Conservation (phyloP, 1,140 invertebrate genomes). For the Scaptodrosophila lebanonensis region DNA sequence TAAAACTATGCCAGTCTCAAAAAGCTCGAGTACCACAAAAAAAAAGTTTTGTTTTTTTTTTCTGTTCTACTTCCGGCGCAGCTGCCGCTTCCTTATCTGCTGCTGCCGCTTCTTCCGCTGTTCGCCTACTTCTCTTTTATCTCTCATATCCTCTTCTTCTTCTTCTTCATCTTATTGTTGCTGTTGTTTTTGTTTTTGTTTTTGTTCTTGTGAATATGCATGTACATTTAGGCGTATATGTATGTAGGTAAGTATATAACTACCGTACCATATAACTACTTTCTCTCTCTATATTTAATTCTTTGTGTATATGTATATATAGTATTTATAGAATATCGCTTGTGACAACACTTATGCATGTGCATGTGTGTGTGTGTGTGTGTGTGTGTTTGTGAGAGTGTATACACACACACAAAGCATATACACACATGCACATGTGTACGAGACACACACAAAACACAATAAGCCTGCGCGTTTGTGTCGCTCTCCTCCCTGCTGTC, state of each 20-base stretch:
- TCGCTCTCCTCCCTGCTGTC: too few species aligned
- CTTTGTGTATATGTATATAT: conserved; percentile 15
- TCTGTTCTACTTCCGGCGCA: neutral
- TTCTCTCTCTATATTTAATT: conserved; percentile 20
- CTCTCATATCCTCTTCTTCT: neutral
- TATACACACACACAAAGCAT: conserved; percentile 11
- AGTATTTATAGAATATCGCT: neutral
- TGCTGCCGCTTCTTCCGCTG: conserved; percentile 2
- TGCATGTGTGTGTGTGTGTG: conserved; percentile 7
- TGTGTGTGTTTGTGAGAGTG: conserved; percentile 12
- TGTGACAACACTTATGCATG: conserved; percentile 15
- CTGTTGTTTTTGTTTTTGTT: conserved; percentile 9
- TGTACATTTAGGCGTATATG: neutral
- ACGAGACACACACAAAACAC: too few species aligned
- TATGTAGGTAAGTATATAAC: conserved; percentile 18
- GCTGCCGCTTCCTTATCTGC: too few species aligned
- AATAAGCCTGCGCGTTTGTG: too few species aligned
- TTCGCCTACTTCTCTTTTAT: neutral
- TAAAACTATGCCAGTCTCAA: conserved; percentile 77
- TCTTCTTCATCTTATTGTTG: conserved; percentile 20
- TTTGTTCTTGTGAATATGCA: conserved; percentile 19
- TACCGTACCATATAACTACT: too few species aligned
- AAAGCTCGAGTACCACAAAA: conserved; percentile 76
- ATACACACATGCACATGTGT: too few species aligned
- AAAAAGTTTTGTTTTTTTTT: conserved; percentile 29